A percentile compares a stretch with the other conserved stretches of the same genome.
phyloP scores from a whole-genome alignment of 2,888 invertebrate species.

The Margaritifera margaritifera region DNA sequence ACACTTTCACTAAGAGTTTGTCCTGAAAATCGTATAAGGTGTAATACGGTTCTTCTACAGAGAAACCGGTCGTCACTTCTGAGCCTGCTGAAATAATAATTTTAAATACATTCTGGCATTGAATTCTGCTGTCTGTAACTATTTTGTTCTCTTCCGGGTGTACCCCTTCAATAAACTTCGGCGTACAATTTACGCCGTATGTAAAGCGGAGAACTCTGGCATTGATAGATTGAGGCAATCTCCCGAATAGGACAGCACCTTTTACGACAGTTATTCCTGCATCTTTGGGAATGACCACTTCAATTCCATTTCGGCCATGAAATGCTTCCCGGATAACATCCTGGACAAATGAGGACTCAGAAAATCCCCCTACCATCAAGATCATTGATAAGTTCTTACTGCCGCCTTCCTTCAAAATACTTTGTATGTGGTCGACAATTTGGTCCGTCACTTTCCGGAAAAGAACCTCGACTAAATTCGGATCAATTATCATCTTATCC shows the following conservation, averaged over 20 bases:
- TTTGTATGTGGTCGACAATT: constrained; percentile 14
- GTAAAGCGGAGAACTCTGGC: constrained; percentile 11
- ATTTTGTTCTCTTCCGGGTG: constrained; percentile 3
- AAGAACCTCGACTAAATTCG: constrained; percentile 2
- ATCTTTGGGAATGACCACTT: constrained; percentile 15
- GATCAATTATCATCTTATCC: constrained; percentile 11
- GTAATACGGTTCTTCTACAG: no score
- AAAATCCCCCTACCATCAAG: constrained; percentile 26
- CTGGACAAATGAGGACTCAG: constrained; percentile 20
- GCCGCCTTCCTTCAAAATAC: constrained; percentile 11
- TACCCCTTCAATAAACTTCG: constrained; percentile 11
- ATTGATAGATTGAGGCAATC: constrained; percentile 9
- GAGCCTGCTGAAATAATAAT: no score
- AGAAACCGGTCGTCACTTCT: no score
- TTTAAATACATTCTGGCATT: constrained; percentile 23
- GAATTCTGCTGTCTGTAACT: constrained; percentile 1
- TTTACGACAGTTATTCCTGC: constrained; percentile 21
- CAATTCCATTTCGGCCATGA: neutral
- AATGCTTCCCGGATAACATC: constrained; percentile 9
- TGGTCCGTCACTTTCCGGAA: constrained; percentile 10
- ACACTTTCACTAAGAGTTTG: no score
- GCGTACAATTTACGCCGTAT: constrained; percentile 25
- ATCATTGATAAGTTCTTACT: constrained; percentile 12
- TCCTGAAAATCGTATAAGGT: no score
- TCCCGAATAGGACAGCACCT: constrained; percentile 21